Conservation (phyloP, 2,888 invertebrate genomes). For the Caenorhabditis angaria region DNA sequence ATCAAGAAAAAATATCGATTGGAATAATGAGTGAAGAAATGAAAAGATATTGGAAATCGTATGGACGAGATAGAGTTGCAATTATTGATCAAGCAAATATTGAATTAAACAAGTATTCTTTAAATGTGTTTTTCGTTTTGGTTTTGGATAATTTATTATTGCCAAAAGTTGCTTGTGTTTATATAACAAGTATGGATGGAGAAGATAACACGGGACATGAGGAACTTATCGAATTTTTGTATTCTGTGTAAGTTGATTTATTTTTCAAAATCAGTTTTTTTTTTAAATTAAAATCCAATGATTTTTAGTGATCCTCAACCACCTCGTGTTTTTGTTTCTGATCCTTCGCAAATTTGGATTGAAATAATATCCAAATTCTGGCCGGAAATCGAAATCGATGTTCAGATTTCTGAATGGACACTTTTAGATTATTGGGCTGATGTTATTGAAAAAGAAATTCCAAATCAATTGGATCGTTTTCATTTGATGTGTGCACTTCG, state of each 20-base stretch:
- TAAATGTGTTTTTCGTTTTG: neutral
- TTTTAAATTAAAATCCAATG: neutral
- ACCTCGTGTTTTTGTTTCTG: constrained; percentile 13
- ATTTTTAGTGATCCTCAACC: constrained; percentile 15
- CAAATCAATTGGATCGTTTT: constrained; percentile 41
- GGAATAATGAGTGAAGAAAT: constrained; percentile 26
- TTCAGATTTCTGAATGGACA: constrained; percentile 36
- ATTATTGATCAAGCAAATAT: constrained; percentile 15
- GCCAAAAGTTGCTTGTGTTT: constrained; percentile 21
- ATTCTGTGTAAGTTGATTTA: constrained; percentile 3
- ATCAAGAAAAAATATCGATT: constrained; percentile 11
- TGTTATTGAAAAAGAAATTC: constrained; percentile 15
- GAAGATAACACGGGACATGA: neutral
- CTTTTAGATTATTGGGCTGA: constrained; percentile 39
- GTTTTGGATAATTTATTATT: neutral
- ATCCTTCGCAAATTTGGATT: constrained; percentile 21
- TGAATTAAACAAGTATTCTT: neutral
- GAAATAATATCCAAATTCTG: constrained; percentile 6
- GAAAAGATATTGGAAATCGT: constrained; percentile 12
- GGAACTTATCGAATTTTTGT: constrained; percentile 10
- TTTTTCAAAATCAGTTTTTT: neutral
- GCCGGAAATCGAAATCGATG: neutral
- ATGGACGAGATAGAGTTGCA: constrained; percentile 6
- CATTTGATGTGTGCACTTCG: constrained; percentile 12
- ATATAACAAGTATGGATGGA: constrained; percentile 7